Conservation (phyloP, 2,797 vertebrate genomes). For the Gymnocypris eckloni region DNA sequence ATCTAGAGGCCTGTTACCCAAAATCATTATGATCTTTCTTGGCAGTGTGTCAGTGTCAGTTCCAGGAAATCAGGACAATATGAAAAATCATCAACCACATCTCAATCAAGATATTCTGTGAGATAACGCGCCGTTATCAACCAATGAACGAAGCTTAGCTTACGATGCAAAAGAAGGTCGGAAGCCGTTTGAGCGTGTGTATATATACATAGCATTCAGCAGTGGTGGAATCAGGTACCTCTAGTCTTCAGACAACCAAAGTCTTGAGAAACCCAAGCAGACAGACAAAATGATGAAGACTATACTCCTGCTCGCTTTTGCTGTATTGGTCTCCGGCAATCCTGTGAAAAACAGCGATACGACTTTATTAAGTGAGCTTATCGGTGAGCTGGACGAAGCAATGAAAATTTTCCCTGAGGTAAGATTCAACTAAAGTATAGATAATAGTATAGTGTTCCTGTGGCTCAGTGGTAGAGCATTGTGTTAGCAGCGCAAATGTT, state of each 20-base stretch:
- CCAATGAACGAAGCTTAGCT: constrained; percentile 4
- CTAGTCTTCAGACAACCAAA: background rate
- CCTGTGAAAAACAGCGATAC: fast-evolving
- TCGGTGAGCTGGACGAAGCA: fast-evolving
- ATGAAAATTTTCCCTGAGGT: background rate
- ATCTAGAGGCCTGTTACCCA: background rate
- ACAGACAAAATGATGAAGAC: constrained; percentile 18
- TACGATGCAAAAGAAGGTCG: constrained; percentile 45
- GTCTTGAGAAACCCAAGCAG: constrained; percentile 1
- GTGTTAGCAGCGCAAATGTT: too few relatives aligned
- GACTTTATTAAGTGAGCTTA: fast-evolving
- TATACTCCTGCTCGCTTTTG: background rate
- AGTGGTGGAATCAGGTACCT: background rate
- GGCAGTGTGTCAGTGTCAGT: constrained; percentile 49
- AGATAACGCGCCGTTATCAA: background rate
- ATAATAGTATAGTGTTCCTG: too few relatives aligned
- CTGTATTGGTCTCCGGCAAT: background rate
- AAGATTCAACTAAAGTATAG: background rate
- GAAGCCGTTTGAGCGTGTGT: background rate
- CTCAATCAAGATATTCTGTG: constrained; percentile 59
- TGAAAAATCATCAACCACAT: constrained; percentile 64
- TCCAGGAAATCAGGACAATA: constrained; percentile 64
- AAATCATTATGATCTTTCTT: constrained; percentile 36
- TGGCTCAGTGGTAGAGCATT: too few relatives aligned
- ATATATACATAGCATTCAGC: background rate